phyloP scores from a whole-genome alignment of 2,888 invertebrate species.

The Thereva unica region DNA sequence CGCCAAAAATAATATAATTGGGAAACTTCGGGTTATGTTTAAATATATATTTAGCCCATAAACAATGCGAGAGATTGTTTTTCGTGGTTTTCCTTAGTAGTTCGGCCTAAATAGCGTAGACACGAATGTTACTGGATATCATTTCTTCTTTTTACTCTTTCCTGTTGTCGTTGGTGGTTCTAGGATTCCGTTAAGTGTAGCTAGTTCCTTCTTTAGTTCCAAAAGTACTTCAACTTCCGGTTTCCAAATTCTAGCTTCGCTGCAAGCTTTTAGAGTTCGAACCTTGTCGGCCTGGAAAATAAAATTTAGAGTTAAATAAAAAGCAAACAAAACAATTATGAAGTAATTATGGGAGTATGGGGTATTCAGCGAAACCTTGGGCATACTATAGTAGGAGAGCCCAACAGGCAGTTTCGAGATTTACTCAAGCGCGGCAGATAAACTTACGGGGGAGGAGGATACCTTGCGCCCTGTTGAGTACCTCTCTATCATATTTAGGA shows the following conservation, averaged over 20 bases:
- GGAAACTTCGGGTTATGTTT: too few relatives aligned
- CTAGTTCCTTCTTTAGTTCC: constrained; percentile 71
- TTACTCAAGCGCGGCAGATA: too few relatives aligned
- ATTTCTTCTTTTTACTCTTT: constrained; percentile 27
- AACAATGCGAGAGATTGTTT: not conserved
- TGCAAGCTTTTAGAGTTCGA: constrained; percentile 74
- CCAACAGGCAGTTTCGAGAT: too few relatives aligned
- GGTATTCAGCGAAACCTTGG: too few relatives aligned
- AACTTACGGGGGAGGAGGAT: too few relatives aligned
- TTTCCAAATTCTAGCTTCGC: constrained; percentile 77
- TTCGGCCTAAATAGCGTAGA: constrained; percentile 26
- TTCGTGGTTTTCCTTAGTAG: not conserved
- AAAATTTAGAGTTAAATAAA: constrained; percentile 53
- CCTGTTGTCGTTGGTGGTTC: constrained; percentile 43
- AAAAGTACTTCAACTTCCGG: constrained; percentile 76
- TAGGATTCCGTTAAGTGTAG: constrained; percentile 50
- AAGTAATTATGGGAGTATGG: not conserved
- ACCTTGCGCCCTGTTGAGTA: too few relatives aligned
- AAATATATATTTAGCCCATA: not conserved
- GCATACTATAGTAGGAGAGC: too few relatives aligned
- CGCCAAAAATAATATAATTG: too few relatives aligned
- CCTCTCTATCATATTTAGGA: too few relatives aligned
- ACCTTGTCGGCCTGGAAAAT: constrained; percentile 67
- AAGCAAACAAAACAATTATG: constrained; percentile 43
- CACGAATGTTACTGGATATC: constrained; percentile 21